phyloP scores from a whole-genome alignment of 2,888 invertebrate species.

The Brachyptera risi region DNA sequence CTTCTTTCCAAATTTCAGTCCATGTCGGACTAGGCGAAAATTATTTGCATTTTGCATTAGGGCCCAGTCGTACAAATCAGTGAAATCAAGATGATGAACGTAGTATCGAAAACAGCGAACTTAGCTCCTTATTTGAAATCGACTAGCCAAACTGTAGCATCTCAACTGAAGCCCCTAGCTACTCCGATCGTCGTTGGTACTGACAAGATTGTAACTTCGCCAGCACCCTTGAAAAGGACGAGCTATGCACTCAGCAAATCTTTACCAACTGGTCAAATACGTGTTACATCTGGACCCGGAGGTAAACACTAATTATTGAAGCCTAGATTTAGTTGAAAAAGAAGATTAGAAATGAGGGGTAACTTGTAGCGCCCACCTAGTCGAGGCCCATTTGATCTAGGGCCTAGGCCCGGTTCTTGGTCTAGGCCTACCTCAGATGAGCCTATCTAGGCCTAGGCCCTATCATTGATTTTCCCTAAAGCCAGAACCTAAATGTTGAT shows the following conservation, averaged over 20 bases:
- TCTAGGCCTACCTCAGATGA: no score
- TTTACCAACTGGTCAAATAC: slow-evolving; percentile 54
- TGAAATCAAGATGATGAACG: slow-evolving; percentile 55
- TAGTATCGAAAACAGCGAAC: slow-evolving; percentile 60
- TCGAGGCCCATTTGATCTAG: no score
- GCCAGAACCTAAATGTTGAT: no score
- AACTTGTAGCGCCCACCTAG: no score
- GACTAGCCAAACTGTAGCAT: slow-evolving; percentile 62
- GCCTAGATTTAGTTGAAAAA: no score
- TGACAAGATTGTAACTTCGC: slow-evolving; percentile 44
- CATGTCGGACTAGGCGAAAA: neutral
- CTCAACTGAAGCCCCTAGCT: slow-evolving; percentile 58
- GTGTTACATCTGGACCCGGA: slow-evolving; percentile 55
- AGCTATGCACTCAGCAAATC: slow-evolving; percentile 55
- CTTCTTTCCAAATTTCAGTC: neutral
- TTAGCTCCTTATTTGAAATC: slow-evolving; percentile 65
- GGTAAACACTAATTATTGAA: slow-evolving; percentile 48
- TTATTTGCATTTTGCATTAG: neutral
- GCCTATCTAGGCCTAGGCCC: no score
- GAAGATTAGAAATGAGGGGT: no score
- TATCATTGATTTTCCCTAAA: no score
- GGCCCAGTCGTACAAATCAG: neutral
- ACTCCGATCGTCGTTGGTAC: slow-evolving; percentile 47
- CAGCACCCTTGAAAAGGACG: slow-evolving; percentile 50
- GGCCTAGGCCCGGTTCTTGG: no score